Conservation (phyloP, 2,113 vertebrate genomes). For the Bucco capensis region DNA sequence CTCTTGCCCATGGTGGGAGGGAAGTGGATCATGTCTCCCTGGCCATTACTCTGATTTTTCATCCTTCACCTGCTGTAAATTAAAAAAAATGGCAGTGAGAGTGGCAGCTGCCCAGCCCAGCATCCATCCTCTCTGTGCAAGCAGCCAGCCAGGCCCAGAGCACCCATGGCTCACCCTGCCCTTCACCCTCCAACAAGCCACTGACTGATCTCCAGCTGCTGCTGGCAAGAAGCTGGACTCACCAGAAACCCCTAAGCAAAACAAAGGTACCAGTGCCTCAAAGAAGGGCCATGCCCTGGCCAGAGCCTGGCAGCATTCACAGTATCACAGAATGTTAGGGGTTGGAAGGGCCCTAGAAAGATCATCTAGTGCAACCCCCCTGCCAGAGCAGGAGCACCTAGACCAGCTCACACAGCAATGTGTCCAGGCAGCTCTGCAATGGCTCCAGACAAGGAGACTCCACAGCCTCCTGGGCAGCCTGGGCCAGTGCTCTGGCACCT, state of each 20-base stretch:
- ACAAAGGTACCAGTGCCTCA: fast-evolving
- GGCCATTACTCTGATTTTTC: neutral
- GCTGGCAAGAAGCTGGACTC: neutral
- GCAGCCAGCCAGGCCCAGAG: neutral
- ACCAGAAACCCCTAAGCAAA: neutral
- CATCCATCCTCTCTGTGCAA: neutral
- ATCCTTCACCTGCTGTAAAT: neutral
- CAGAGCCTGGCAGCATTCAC: neutral
- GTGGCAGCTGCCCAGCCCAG: neutral
- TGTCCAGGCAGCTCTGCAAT: too few species aligned
- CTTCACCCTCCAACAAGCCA: neutral
- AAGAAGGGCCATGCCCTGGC: neutral
- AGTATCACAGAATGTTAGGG: too few species aligned
- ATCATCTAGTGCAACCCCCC: too few species aligned
- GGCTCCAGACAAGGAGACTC: too few species aligned
- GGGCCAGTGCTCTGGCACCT: too few species aligned
- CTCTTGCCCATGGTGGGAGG: neutral
- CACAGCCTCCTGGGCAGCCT: too few species aligned
- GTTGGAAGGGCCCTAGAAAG: too few species aligned
- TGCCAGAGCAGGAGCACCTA: too few species aligned
- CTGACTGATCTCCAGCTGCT: neutral
- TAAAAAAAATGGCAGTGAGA: neutral
- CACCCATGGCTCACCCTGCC: slow-evolving; percentile 19
- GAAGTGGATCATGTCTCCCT: neutral
- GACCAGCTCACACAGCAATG: too few species aligned